phyloP scores from a whole-genome alignment of 1,140 invertebrate genomes.

The Ruditapes philippinarum region DNA sequence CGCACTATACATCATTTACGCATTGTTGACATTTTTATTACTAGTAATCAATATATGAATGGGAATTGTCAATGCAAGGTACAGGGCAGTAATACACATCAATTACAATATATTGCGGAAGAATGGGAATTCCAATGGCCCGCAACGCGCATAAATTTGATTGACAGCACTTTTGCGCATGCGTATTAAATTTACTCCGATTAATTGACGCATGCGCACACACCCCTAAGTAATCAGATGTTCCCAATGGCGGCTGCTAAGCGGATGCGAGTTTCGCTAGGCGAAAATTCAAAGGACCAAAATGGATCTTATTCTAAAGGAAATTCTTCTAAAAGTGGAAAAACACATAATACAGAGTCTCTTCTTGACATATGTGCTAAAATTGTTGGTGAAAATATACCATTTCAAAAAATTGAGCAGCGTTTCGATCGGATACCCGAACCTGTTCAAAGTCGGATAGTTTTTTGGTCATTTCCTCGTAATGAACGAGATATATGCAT shows the following conservation, averaged over 20 bases:
- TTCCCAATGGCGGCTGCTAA: constrained; percentile 70
- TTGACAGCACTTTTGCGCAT: constrained; percentile 33
- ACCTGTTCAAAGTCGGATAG: constrained; percentile 94
- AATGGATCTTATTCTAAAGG: constrained; percentile 57
- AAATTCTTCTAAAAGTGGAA: constrained; percentile 78
- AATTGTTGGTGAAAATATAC: constrained; percentile 93
- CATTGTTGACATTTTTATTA: constrained; percentile 68
- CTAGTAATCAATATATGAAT: constrained; percentile 62
- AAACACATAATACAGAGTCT: constrained; percentile 86
- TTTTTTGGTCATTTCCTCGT: constrained; percentile 95
- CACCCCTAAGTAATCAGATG: constrained; percentile 52
- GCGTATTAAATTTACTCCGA: constrained; percentile 40
- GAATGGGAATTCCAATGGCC: constrained; percentile 59
- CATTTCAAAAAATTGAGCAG: constrained; percentile 95
- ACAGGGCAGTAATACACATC: constrained; percentile 35
- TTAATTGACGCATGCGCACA: constrained; percentile 56
- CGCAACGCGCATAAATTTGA: constrained; percentile 16
- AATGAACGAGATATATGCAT: constrained; percentile 95
- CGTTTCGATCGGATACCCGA: constrained; percentile 95
- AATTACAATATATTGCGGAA: constrained; percentile 9
- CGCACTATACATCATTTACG: constrained; percentile 55
- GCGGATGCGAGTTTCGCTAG: constrained; percentile 67
- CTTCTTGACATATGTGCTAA: constrained; percentile 94
- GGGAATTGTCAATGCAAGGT: constrained; percentile 38
- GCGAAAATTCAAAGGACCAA: constrained; percentile 58